Evolutionary conservation across 2,797 vertebrate genomes (phyloP).

Genomic region (Chiloscyllium punctatum): DNA sequence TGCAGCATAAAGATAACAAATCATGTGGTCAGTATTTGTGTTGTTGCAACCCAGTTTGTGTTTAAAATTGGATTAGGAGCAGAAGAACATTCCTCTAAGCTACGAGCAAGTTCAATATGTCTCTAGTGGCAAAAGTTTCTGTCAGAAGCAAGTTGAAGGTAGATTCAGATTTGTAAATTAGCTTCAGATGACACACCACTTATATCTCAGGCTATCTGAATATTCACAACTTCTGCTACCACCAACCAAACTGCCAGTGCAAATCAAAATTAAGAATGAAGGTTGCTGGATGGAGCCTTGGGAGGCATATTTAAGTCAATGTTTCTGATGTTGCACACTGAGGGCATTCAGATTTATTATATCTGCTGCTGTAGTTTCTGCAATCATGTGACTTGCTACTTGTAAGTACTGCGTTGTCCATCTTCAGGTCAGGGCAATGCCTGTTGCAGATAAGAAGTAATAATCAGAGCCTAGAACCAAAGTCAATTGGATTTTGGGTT

Average conservation of each 20-base stretch:
- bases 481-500: background rate
- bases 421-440: too few relatives aligned
- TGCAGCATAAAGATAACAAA: too few relatives aligned
- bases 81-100: too few relatives aligned
- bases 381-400: background rate
- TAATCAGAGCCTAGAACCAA: background rate
- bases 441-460: background rate
- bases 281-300: background rate
- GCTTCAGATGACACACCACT: too few relatives aligned
- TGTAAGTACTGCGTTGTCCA: background rate
- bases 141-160: too few relatives aligned
- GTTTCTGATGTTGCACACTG: background rate
- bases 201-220: background rate
- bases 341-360: background rate
- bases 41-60: too few relatives aligned
- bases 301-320: background rate
- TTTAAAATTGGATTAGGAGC: too few relatives aligned
- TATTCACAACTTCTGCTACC: background rate
- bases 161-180: too few relatives aligned
- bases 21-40: too few relatives aligned
- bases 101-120: too few relatives aligned
- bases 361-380: background rate
- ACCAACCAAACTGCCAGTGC: background rate
- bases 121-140: too few relatives aligned
- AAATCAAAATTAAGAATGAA: background rate